Evolutionary conservation across 2,888 invertebrate genomes (phyloP), one percentile per base, ranked within the genome.

Genomic region (Polia nebulosa): DNA sequence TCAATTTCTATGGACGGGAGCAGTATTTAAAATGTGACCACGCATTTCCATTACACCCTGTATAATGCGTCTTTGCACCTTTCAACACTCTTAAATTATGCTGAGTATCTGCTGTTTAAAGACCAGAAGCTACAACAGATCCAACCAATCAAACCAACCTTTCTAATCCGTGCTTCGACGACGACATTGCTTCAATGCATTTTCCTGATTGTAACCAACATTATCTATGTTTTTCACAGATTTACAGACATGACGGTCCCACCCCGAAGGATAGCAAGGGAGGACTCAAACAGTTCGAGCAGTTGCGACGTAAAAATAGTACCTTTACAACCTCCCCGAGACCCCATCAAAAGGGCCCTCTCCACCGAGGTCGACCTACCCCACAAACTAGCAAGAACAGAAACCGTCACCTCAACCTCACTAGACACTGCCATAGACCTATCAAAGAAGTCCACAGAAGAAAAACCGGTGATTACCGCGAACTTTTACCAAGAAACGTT

Each of bases 401-500:
- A 92, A 76, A 88, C 90, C 0, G 68, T 87, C n/a, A 89, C 91
- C 20, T 88, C 90, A 17, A 85, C 88, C 7, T 79, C 84, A 69
- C 64, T 84, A 76, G 92, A 92, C 45, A 82, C 85, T 7, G 93
- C 92, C 44, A 93, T 94, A 81, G 95, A 95, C 72, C 83, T 95
- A 52, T 87, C 93, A 0, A 92, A 89, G 65, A 93, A 92, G 75
- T 39, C 83, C 3, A 79, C 77, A 32, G 90, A 89, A 1, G 78
- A 84, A 0, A 88, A 86, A 78, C 89, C 91, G 6, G 83, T 88
- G 0, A 78, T 93, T 59, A 90, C 90, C 7, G 93, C 94, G 0
- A 95, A 95, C 71, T 95, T 95, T 81, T 95, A 95, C 86, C 94
- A 95, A 81, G 95, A 95, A 77, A 95, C 95, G 0, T 83, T 94